A percentile compares a stretch with the other conserved stretches of the same genome.
Evolutionary conservation across 35 echinoderm and acorn worm genomes (phyloP).

Genomic region (Ptychodera flava): DNA sequence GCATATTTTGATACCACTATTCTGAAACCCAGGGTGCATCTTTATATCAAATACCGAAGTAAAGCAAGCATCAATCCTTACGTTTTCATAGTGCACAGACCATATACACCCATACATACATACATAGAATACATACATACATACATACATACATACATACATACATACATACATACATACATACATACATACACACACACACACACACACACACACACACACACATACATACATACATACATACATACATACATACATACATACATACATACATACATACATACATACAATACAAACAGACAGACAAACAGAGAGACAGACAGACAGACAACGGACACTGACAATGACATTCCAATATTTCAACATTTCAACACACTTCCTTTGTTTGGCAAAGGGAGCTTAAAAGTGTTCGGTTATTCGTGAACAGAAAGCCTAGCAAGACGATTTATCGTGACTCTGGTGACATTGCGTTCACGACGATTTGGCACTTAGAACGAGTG

Average conservation of each 20-base stretch:
- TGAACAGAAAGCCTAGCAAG: too few species aligned
- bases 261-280: neutral
- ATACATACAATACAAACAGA: neutral
- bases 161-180: constrained; percentile 2
- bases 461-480: too few species aligned
- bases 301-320: neutral
- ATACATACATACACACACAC: neutral
- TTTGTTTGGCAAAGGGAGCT: neutral
- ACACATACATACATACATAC: neutral
- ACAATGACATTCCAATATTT: neutral
- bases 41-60: too few species aligned
- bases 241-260: neutral
- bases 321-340: neutral
- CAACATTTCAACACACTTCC: neutral
- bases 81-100: too few species aligned
- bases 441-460: too few species aligned
- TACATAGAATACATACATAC: constrained; percentile 1
- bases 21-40: too few species aligned
- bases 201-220: neutral
- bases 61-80: too few species aligned
- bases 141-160: constrained; percentile 2
- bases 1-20: too few species aligned
- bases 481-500: too few species aligned
- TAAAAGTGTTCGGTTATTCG: too few species aligned
- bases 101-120: too few species aligned